Percentiles rank a stretch among this genome's conserved stretches.
Conservation (phyloP, 2,888 invertebrate genomes). For the Spisula solida region DNA sequence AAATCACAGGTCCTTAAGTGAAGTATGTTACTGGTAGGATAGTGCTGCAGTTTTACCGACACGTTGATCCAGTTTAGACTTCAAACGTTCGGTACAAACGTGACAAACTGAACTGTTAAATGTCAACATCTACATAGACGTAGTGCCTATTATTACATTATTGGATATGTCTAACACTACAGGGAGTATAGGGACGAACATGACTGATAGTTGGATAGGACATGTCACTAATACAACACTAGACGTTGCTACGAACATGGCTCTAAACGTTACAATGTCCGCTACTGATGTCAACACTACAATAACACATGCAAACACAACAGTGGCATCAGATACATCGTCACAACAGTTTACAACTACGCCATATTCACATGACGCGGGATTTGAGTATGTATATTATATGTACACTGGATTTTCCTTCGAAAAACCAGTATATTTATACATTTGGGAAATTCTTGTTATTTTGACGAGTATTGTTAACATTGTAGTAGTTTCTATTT, state of each 20-base stretch:
- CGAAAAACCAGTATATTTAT: constrained; percentile 60
- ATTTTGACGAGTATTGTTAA: constrained; percentile 54
- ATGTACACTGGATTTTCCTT: constrained; percentile 40
- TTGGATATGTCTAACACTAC: no score
- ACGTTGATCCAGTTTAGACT: no score
- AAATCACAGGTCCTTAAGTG: no score
- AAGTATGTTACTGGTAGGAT: no score
- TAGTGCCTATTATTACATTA: no score
- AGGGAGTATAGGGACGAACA: no score
- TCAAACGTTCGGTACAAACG: no score
- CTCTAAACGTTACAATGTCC: background rate
- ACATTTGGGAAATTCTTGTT: constrained; percentile 57
- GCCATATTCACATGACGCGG: background rate
- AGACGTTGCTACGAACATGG: background rate
- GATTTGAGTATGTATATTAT: background rate
- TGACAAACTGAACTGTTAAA: no score
- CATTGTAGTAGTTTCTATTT: constrained; percentile 48
- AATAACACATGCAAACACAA: background rate
- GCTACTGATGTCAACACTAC: background rate
- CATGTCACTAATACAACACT: background rate
- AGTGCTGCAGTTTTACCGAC: no score
- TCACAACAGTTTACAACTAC: background rate
- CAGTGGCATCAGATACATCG: background rate
- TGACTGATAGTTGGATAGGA: no score
- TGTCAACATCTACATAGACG: no score